Evolutionary conservation across 2,888 invertebrate genomes (phyloP).

Genomic region (Chalcosyrphus nemorum): DNA sequence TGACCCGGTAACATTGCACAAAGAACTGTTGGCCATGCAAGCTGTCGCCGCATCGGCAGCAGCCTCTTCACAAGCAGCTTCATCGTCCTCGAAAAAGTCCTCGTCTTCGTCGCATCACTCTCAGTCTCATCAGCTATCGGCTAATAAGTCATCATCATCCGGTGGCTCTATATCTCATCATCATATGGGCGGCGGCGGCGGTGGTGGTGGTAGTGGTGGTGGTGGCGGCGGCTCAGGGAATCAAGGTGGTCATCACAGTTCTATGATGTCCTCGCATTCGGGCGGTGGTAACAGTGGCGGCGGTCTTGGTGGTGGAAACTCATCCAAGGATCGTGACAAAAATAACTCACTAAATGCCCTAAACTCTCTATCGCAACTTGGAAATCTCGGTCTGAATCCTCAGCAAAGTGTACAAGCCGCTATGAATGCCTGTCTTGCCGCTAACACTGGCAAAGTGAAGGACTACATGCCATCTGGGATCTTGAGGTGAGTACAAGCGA

Average conservation of each 20-base stretch:
- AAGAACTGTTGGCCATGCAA: slow-evolving; percentile 82
- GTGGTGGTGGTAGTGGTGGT: slow-evolving; percentile 65
- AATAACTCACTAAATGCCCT: slow-evolving; percentile 81
- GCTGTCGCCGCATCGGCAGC: slow-evolving; percentile 81
- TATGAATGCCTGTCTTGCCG: slow-evolving; percentile 82
- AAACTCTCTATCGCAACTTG: slow-evolving; percentile 81
- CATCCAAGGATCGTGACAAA: slow-evolving; percentile 79
- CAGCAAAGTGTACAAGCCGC: slow-evolving; percentile 82
- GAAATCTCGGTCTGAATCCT: slow-evolving; percentile 80
- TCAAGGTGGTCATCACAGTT: slow-evolving; percentile 74
- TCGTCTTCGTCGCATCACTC: slow-evolving; percentile 74
- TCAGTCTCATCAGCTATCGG: slow-evolving; percentile 66
- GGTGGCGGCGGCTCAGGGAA: slow-evolving; percentile 52
- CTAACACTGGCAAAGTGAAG: slow-evolving; percentile 78
- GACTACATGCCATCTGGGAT: slow-evolving; percentile 83
- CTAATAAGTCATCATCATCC: slow-evolving; percentile 65
- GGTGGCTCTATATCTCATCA: slow-evolving; percentile 65
- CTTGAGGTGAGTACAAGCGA: slow-evolving; percentile 81
- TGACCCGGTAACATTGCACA: slow-evolving; percentile 81
- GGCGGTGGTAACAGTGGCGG: slow-evolving; percentile 53
- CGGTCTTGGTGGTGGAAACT: slow-evolving; percentile 68
- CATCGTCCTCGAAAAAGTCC: slow-evolving; percentile 75
- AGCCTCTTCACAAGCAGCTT: slow-evolving; percentile 74
- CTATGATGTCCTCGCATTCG: slow-evolving; percentile 78
- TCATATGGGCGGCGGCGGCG: slow-evolving; percentile 70